A percentile compares a stretch with the other conserved stretches of the same genome.
phyloP scores from a whole-genome alignment of 2,113 vertebrate species.

The Fregata magnificens region DNA sequence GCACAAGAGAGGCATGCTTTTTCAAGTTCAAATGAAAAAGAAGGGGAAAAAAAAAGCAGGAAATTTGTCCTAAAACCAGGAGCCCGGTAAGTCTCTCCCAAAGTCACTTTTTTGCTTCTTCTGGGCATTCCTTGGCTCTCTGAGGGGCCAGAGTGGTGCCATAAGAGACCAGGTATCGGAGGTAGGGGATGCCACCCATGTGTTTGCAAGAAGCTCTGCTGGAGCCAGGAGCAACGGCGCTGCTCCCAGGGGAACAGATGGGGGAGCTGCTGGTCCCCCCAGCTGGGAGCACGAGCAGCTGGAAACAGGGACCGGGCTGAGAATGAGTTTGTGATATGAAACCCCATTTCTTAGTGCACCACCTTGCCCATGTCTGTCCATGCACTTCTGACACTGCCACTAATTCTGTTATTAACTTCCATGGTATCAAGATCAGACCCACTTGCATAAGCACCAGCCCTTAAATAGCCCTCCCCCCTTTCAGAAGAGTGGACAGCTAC shows the following conservation, averaged over 20 bases:
- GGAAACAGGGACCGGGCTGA: background rate
- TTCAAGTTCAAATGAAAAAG: background rate
- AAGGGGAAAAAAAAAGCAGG: background rate
- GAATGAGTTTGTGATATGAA: background rate
- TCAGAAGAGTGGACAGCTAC: background rate
- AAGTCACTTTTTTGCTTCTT: background rate
- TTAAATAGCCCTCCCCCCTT: background rate
- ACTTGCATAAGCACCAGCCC: background rate
- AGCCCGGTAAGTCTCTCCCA: background rate
- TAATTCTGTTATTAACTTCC: background rate
- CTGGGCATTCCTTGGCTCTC: background rate
- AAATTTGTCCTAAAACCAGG: background rate
- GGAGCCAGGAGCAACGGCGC: background rate
- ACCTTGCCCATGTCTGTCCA: fast-evolving
- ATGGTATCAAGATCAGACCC: fast-evolving
- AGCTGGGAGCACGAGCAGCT: background rate
- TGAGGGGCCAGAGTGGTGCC: background rate
- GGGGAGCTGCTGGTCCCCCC: background rate
- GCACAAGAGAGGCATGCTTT: background rate
- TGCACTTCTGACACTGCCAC: background rate
- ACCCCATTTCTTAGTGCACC: background rate
- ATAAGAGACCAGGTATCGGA: background rate
- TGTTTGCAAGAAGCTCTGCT: background rate
- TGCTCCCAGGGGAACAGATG: background rate
- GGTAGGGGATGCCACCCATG: background rate